Conservation (phyloP, 2,113 vertebrate genomes). For the Ptyas mucosa region DNA sequence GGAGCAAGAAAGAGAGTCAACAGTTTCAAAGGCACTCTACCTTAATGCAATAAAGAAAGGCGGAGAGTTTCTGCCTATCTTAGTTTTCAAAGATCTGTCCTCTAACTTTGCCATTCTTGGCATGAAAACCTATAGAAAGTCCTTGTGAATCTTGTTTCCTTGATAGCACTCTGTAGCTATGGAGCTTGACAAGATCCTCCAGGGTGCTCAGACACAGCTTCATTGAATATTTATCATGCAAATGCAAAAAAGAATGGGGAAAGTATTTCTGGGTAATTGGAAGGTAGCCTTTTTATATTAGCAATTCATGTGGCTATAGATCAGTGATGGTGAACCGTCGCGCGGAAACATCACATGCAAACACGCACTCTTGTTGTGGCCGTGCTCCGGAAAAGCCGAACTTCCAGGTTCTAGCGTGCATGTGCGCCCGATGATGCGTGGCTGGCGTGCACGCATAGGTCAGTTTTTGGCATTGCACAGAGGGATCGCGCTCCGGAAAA, state of each 20-base stretch:
- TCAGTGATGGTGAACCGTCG: too few relatives aligned
- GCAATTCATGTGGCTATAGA: background rate
- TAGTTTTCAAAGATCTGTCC: background rate
- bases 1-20: background rate
- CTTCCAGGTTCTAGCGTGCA: too few relatives aligned
- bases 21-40: background rate
- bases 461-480: too few relatives aligned
- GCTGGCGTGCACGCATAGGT: too few relatives aligned
- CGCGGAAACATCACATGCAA: too few relatives aligned
- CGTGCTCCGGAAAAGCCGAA: too few relatives aligned
- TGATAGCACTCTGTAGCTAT: background rate
- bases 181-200: background rate
- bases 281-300: background rate
- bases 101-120: background rate
- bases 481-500: too few relatives aligned
- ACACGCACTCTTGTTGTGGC: too few relatives aligned
- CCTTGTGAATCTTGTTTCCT: background rate
- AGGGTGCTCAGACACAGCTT: background rate
- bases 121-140: background rate
- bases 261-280: background rate
- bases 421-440: too few relatives aligned
- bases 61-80: background rate
- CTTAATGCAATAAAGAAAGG: background rate
- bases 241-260: background rate
- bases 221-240: background rate